Percentiles rank a stretch among this genome's conserved stretches.
These are phyloP conservation scores for Stichodactyla helianthus DNA, from an alignment of 64 coral and sea anemone species.

Conservation along the genomic window DNA sequence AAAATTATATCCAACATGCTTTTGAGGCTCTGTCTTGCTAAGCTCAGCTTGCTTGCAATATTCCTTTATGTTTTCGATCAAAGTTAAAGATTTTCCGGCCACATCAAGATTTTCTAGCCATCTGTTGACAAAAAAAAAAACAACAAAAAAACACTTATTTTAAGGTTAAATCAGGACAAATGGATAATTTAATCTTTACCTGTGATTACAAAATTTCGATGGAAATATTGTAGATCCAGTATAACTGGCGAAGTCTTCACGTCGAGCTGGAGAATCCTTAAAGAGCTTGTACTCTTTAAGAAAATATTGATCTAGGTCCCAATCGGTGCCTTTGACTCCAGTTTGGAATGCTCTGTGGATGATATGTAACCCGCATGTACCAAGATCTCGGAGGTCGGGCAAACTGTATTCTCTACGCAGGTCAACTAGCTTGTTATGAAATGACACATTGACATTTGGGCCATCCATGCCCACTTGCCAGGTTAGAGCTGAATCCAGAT, in stretches of 20 bases:
- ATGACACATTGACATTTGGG: conserved; percentile 62
- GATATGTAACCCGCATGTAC: conserved; percentile 62
- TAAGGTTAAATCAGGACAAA: neutral
- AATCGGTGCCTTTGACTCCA: conserved; percentile 61
- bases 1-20: neutral
- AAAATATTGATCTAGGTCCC: conserved; percentile 55
- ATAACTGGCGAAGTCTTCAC: conserved; percentile 57
- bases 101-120: conserved; percentile 76
- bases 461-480: conserved; percentile 71
- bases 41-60: conserved; percentile 65
- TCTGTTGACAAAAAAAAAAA: conserved; percentile 32
- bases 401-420: conserved; percentile 41
- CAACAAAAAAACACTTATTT: neutral
- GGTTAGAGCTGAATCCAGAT: conserved; percentile 45
- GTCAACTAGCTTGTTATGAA: conserved; percentile 47
- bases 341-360: conserved; percentile 69
- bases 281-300: conserved; percentile 63
- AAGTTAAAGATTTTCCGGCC: conserved; percentile 59
- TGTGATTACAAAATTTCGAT: conserved; percentile 75
- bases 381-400: conserved; percentile 41
- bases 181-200: conserved; percentile 39
- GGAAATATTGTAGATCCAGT: conserved; percentile 65
- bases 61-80: conserved; percentile 47
- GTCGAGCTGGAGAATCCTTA: conserved; percentile 65
- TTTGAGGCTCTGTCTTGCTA: conserved; percentile 34